Evolutionary conservation across 2,113 vertebrate genomes (phyloP), one percentile per base, ranked within the genome.

Genomic region (Pseudorasbora parva): DNA sequence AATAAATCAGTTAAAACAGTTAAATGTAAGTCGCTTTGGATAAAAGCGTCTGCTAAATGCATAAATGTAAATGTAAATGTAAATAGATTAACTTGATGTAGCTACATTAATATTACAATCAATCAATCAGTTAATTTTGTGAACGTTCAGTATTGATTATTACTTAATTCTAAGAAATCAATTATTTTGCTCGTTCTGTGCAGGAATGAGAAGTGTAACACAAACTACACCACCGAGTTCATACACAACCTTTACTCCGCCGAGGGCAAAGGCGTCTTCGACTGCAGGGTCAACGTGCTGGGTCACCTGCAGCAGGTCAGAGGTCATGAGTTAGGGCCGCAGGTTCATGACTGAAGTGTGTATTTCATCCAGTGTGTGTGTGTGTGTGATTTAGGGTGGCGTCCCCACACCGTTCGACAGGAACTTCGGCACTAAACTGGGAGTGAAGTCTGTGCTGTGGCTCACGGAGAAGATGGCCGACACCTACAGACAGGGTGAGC

Each of bases 371-470:
- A n/a, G n/a, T n/a, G n/a, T n/a, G n/a, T n/a, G n/a, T n/a, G n/a
- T n/a, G n/a, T n/a, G n/a, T n/a, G n/a, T n/a, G n/a, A n/a, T n/a
- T n/a, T n/a, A 99, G 98, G 98, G 98, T 0, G 98, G 97, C 0
- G 93, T 94, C 2, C 98, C 98, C 0, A 97, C 97, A 27, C 96
- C 98, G 1, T 99, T 99, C 83, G 98, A 99, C 86, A 95, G 97
- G 75, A 99, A 99, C 81, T 98, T 96, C 0, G 95, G 96, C 82
- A 98, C 97, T 12, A 99, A 99, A 91, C 91, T 99, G 82, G 97
- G 97, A 0, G 97, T 98, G 82, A 98, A 95, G 90, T 94, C 97
- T 0, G 90, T 97, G 78, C 91, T 96, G 85, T 99, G 98, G 98
- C 90, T 98, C 87, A 95, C 96, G 0, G 94, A 97, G 69, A 95